Conservation (phyloP, 1,140 invertebrate species). For the Dinoponera quadriceps region DNA sequence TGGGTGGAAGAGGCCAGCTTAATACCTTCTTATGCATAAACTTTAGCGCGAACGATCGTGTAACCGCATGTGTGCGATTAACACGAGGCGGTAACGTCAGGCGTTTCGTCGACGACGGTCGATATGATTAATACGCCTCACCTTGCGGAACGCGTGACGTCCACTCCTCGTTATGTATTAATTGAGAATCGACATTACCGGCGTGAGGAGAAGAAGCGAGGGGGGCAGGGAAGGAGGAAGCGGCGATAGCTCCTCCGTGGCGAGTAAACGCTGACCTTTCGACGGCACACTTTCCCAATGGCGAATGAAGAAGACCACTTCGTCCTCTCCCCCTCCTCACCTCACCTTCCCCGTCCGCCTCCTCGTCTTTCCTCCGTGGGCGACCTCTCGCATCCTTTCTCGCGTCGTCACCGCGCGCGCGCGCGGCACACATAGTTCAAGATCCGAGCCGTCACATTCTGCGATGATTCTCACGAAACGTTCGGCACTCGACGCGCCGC, state of each 20-base stretch:
- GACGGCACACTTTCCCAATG: slow-evolving; percentile 82
- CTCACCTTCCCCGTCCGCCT: too few species aligned
- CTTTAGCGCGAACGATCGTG: too few species aligned
- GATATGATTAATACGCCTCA: slow-evolving; percentile 1
- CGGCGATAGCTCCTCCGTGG: slow-evolving; percentile 30
- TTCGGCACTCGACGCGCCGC: slow-evolving; percentile 33
- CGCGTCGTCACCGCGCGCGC: slow-evolving; percentile 38
- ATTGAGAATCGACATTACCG: slow-evolving; percentile 13
- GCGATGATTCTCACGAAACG: slow-evolving; percentile 50
- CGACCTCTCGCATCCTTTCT: slow-evolving; percentile 68
- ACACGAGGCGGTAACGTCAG: too few species aligned
- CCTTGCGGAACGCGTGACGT: not conserved
- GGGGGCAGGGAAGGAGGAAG: slow-evolving; percentile 59
- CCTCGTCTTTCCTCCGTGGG: slow-evolving; percentile 31
- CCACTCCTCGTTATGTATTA: not conserved
- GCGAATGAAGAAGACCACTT: slow-evolving; percentile 68
- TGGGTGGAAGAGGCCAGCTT: too few species aligned
- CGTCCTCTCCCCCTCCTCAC: slow-evolving; percentile 11
- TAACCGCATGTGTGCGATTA: too few species aligned
- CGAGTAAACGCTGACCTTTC: slow-evolving; percentile 81
- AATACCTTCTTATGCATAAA: too few species aligned
- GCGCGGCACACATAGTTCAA: slow-evolving; percentile 69
- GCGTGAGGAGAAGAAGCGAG: not conserved
- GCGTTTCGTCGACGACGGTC: not conserved
- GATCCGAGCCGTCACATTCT: slow-evolving; percentile 55